Evolutionary conservation across 35 echinoderm and acorn worm species (phyloP).

Genomic region (Lytechinus variegatus): DNA sequence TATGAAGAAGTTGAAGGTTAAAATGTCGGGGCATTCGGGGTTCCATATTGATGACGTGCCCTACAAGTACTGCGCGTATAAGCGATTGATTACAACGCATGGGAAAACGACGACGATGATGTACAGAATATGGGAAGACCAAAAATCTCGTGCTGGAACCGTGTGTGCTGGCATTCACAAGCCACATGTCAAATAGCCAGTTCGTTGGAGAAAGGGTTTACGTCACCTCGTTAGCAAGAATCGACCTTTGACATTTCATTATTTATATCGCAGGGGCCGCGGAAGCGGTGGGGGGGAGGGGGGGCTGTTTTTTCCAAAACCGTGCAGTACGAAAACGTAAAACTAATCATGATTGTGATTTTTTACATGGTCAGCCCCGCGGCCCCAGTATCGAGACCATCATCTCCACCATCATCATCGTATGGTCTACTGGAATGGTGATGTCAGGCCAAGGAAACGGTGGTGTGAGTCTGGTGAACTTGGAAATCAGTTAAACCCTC

Average conservation of each 20-base stretch:
- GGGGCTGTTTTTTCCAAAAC: no score
- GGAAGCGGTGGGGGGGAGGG: no score
- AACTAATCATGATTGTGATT: no score
- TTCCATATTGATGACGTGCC: constrained; percentile 38
- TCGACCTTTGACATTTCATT: background rate
- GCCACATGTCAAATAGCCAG: background rate
- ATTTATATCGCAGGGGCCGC: no score
- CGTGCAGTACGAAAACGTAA: no score
- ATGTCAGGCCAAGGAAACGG: no score
- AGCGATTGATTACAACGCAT: constrained; percentile 32
- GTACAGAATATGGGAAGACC: constrained; percentile 47
- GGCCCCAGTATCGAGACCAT: background rate
- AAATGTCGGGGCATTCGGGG: background rate
- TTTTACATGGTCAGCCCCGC: no score
- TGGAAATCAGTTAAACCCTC: no score
- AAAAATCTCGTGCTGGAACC: background rate
- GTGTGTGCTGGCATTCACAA: background rate
- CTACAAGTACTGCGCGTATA: constrained; percentile 38
- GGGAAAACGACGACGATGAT: constrained; percentile 41
- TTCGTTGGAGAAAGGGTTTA: no score
- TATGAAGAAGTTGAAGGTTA: constrained; percentile 58
- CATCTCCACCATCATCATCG: background rate
- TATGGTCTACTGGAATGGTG: no score
- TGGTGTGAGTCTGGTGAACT: no score
- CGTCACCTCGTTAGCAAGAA: no score